Conservation (phyloP, 2,113 vertebrate species). For the Spermophilus dauricus region DNA sequence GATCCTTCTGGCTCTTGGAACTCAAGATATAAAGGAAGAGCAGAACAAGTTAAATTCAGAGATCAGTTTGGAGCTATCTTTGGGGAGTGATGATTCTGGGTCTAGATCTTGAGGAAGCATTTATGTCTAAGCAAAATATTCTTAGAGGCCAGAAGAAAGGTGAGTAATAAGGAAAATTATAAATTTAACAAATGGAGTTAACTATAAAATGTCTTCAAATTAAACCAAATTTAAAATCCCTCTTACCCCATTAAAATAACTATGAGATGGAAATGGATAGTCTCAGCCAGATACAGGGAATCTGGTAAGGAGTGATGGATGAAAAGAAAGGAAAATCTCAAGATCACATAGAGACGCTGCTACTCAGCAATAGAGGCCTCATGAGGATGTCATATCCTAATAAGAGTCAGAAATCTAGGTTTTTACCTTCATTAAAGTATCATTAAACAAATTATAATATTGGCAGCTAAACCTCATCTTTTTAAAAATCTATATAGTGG, state of each 20-base stretch:
- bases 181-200: not conserved
- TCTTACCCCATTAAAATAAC: not conserved
- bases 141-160: not conserved
- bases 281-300: not conserved
- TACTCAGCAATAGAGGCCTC: accelerated
- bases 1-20: not conserved
- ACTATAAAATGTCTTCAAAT: not conserved
- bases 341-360: not conserved
- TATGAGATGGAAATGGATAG: not conserved
- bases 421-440: not conserved
- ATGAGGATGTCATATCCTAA: not conserved
- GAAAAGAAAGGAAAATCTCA: not conserved
- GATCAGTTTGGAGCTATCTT: not conserved
- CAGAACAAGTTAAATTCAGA: not conserved
- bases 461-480: not conserved
- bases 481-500: not conserved
- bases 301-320: not conserved
- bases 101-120: not conserved
- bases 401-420: not conserved
- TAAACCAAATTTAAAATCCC: not conserved
- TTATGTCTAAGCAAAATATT: not conserved
- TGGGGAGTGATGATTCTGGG: not conserved
- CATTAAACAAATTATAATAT: not conserved
- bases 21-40: not conserved
- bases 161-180: not conserved